A percentile compares a stretch with the other conserved stretches of the same genome.
These are phyloP conservation scores for Pterocles gutturalis DNA, from an alignment of 2,113 vertebrate species.

Conservation along the genomic window DNA sequence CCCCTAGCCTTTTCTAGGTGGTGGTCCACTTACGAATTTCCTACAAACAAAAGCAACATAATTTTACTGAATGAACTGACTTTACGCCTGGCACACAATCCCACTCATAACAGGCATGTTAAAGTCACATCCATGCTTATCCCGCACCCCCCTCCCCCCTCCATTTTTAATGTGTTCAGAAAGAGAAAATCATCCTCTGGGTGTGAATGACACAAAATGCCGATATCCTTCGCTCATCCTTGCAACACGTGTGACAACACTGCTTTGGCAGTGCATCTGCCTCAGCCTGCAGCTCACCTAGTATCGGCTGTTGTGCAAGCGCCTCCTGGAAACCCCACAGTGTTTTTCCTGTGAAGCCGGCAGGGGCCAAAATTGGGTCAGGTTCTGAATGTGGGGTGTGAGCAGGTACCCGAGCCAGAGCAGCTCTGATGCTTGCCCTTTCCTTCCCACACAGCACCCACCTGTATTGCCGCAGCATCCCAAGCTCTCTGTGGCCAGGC, in stretches of 20 bases:
- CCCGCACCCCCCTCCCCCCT: background rate
- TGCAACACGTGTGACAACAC: background rate
- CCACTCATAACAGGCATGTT: background rate
- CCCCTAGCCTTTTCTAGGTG: background rate
- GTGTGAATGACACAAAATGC: background rate
- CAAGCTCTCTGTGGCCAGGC: fast-evolving
- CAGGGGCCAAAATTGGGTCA: background rate
- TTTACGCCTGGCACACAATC: background rate
- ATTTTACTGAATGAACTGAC: background rate
- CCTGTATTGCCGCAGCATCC: background rate
- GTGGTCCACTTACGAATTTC: background rate
- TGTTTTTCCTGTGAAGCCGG: background rate
- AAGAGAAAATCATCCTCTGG: background rate
- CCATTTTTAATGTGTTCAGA: background rate
- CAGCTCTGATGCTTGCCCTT: fast-evolving
- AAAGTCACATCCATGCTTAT: background rate
- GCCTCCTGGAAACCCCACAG: background rate
- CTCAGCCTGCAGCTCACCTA: background rate
- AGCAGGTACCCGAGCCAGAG: background rate
- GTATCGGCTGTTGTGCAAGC: slow-evolving; percentile 7
- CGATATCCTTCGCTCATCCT: background rate
- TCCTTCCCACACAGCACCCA: background rate
- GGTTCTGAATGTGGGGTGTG: background rate
- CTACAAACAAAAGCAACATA: background rate
- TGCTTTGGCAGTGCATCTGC: background rate